A percentile compares a stretch with the other conserved stretches of the same genome.
Conservation (phyloP, 2,797 vertebrate genomes). For the Etheostoma nigrum region DNA sequence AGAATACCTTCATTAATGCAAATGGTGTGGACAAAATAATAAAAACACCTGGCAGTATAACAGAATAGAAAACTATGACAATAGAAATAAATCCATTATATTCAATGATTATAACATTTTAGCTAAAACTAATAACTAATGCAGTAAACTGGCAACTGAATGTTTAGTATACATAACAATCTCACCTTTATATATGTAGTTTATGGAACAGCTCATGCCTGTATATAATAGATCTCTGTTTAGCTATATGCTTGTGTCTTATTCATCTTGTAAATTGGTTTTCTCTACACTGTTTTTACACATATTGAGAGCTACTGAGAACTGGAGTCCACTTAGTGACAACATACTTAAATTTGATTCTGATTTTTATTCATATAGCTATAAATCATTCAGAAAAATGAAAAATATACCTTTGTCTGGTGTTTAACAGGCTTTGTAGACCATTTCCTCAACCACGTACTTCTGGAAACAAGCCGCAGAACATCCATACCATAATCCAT, state of each 20-base stretch:
- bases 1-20: neutral
- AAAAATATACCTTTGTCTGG: neutral
- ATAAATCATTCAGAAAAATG: neutral
- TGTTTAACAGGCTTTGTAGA: neutral
- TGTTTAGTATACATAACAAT: neutral
- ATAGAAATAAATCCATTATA: too few relatives aligned
- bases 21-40: neutral
- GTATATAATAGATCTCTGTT: neutral
- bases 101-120: too few relatives aligned
- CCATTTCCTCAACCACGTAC: neutral
- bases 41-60: neutral
- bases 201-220: neutral
- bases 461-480: conserved; percentile 2
- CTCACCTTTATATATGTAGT: neutral
- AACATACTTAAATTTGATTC: neutral
- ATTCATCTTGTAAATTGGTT: neutral
- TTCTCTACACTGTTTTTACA: neutral
- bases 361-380: neutral
- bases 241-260: neutral
- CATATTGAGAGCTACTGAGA: neutral
- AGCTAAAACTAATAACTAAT: too few relatives aligned
- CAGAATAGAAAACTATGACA: neutral
- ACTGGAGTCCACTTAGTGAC: neutral
- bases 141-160: neutral
- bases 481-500: neutral